Conservation (phyloP, 64 coral and sea anemone genomes). For the Astreopora myriophthalma region DNA sequence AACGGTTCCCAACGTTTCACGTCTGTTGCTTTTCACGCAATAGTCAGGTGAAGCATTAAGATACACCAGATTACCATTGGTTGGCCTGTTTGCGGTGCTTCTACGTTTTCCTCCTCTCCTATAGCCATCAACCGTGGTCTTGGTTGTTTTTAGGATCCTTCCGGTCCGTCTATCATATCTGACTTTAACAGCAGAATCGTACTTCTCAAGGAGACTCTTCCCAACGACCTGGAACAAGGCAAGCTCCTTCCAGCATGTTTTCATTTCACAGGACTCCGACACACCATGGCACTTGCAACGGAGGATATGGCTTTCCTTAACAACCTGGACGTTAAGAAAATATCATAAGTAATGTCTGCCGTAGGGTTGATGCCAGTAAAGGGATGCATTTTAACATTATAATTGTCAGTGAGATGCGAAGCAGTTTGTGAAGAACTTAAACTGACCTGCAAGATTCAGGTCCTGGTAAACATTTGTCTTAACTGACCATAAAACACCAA, state of each 20-base stretch:
- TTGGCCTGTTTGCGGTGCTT: slow-evolving; percentile 2
- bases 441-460: background rate
- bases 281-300: slow-evolving; percentile 91
- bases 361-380: background rate
- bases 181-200: slow-evolving; percentile 69
- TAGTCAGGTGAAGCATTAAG: slow-evolving; percentile 76
- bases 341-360: background rate
- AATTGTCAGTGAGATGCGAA: background rate
- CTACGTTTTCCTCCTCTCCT: background rate
- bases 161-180: slow-evolving; percentile 33
- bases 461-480: background rate
- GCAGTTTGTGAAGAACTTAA: background rate
- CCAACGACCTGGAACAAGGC: slow-evolving; percentile 63
- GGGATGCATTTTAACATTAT: background rate
- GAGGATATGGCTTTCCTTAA: slow-evolving; percentile 8
- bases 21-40: slow-evolving; percentile 38
- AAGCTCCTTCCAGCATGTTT: slow-evolving; percentile 82
- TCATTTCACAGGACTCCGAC: slow-evolving; percentile 59
- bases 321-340: slow-evolving; percentile 43
- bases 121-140: background rate
- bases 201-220: slow-evolving; percentile 55
- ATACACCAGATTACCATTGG: slow-evolving; percentile 50
- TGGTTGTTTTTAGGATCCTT: background rate
- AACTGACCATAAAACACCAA: background rate
- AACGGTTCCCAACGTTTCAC: slow-evolving; percentile 48